phyloP scores from a whole-genome alignment of 2,888 invertebrate species.

The Falcaria lacertinaria region DNA sequence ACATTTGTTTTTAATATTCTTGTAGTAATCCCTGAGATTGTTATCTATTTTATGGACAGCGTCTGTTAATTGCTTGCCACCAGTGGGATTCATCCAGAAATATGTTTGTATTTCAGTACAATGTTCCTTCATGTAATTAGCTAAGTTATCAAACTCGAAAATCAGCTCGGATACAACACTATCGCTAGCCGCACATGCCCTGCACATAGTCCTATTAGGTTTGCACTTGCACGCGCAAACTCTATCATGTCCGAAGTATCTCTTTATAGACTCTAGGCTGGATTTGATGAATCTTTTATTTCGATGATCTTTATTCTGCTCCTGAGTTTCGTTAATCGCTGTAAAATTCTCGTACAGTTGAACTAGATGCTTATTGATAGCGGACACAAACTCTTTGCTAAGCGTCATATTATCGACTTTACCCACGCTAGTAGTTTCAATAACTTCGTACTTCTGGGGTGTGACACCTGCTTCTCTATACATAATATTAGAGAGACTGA shows the following conservation, averaged over 20 bases:
- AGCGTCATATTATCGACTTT: constrained; percentile 31
- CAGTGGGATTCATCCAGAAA: constrained; percentile 59
- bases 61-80: constrained; percentile 53
- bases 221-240: constrained; percentile 53
- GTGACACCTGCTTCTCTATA: constrained; percentile 7
- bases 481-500: constrained; percentile 11
- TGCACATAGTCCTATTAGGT: constrained; percentile 52
- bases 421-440: constrained; percentile 22
- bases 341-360: constrained; percentile 35
- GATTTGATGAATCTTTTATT: constrained; percentile 16
- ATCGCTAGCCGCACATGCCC: constrained; percentile 56
- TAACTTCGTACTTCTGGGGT: constrained; percentile 6
- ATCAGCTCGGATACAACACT: constrained; percentile 56
- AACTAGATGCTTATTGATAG: constrained; percentile 41
- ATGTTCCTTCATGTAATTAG: constrained; percentile 54
- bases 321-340: constrained; percentile 6
- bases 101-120: constrained; percentile 65
- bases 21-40: constrained; percentile 51
- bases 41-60: constrained; percentile 49
- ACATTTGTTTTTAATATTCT: constrained; percentile 57
- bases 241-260: constrained; percentile 48
- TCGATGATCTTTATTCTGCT: constrained; percentile 7
- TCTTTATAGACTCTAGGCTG: constrained; percentile 42
- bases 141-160: constrained; percentile 57
- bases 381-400: constrained; percentile 44